These are phyloP conservation scores for Micropterix aruncella DNA, from an alignment of 2,888 invertebrate genomes.

Conservation along the genomic window DNA sequence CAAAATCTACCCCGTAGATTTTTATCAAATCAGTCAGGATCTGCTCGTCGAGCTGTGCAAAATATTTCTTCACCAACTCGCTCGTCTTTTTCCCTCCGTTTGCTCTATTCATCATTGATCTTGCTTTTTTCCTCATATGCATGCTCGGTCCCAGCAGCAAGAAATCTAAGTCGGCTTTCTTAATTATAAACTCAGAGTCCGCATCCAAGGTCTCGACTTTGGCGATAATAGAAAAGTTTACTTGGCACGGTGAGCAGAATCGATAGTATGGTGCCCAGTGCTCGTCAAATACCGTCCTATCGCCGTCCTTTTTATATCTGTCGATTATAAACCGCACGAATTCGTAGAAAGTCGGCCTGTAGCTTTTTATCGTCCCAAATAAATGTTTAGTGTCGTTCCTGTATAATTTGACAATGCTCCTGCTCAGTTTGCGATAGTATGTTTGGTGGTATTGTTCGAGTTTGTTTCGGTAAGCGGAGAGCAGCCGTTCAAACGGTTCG, in stretches of 20 bases:
- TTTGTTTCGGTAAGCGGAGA: conserved; percentile 62
- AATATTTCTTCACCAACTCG: conserved; percentile 33
- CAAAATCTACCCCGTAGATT: conserved; percentile 52
- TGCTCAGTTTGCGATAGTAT: conserved; percentile 53
- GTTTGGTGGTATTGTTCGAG: conserved; percentile 55
- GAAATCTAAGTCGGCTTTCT: conserved; percentile 41
- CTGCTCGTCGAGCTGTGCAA: conserved; percentile 37
- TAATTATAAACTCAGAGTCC: conserved; percentile 44
- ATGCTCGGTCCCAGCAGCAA: conserved; percentile 33
- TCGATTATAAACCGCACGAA: conserved; percentile 54
- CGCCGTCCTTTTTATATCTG: conserved; percentile 37
- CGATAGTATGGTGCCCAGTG: conserved; percentile 51
- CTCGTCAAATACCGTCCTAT: conserved; percentile 34
- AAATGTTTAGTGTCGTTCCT: conserved; percentile 25
- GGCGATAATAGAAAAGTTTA: conserved; percentile 48
- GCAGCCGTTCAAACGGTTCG: conserved; percentile 56
- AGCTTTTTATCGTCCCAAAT: conserved; percentile 24
- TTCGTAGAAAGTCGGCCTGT: conserved; percentile 53
- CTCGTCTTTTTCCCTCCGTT: conserved; percentile 35
- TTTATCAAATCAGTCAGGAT: conserved; percentile 42
- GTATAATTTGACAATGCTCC: conserved; percentile 46
- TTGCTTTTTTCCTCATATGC: conserved; percentile 32
- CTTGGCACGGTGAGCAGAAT: conserved; percentile 51
- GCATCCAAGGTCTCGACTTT: conserved; percentile 47
- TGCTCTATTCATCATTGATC: conserved; percentile 38